Evolutionary conservation across 2,797 vertebrate species (phyloP).

Genomic region (Bovichtus diacanthus): DNA sequence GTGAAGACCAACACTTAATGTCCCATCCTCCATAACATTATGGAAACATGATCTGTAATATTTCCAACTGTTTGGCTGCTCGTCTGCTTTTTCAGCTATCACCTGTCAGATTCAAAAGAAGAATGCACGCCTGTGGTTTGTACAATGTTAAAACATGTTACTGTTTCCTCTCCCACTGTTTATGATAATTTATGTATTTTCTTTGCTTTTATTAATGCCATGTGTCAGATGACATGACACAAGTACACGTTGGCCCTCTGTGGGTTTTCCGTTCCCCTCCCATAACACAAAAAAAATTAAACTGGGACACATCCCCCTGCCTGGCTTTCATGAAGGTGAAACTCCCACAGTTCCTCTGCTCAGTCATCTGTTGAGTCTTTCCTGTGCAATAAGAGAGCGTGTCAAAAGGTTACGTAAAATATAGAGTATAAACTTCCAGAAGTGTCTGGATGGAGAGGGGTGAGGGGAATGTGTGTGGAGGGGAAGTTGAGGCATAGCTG

Average conservation of each 20-base stretch:
- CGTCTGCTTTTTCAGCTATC: background rate
- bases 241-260: constrained; percentile 24
- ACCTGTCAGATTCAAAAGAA: constrained; percentile 12
- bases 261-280: constrained; percentile 15
- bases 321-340: constrained; percentile 50
- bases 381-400: constrained; percentile 23
- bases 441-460: constrained; percentile 13
- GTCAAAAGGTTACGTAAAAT: constrained; percentile 52
- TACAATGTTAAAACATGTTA: background rate
- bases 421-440: constrained; percentile 32
- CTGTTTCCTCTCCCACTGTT: background rate
- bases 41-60: background rate
- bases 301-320: constrained; percentile 34
- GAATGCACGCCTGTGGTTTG: constrained; percentile 9
- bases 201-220: constrained; percentile 13
- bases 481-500: background rate
- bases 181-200: background rate
- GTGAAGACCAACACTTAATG: background rate
- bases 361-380: constrained; percentile 51
- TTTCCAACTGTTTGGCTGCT: background rate
- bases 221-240: constrained; percentile 28
- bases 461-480: background rate
- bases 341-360: constrained; percentile 32
- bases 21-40: background rate
- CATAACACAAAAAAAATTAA: constrained; percentile 40